These are phyloP conservation scores for Hesperia comma DNA, from an alignment of 2,888 invertebrate genomes.

Conservation along the genomic window DNA sequence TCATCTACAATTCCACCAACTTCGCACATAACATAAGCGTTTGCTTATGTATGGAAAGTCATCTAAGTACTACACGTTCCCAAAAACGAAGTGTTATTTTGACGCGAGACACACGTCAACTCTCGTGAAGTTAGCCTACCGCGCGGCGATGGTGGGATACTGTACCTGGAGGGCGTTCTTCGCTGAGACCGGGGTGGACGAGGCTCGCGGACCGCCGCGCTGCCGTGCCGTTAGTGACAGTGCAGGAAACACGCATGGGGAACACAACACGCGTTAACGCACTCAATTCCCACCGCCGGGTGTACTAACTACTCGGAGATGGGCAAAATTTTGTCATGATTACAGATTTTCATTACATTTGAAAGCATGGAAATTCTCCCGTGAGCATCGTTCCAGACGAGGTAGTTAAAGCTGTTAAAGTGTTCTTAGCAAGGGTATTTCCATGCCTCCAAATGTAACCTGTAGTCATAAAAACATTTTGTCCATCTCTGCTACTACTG, in stretches of 20 bases:
- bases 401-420: too few relatives aligned
- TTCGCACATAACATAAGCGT: too few relatives aligned
- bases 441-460: too few relatives aligned
- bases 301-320: constrained; percentile 42
- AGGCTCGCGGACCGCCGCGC: constrained; percentile 81
- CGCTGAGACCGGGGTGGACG: constrained; percentile 84
- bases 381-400: too few relatives aligned
- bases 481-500: constrained; percentile 37
- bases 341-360: too few relatives aligned
- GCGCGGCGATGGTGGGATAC: constrained; percentile 78
- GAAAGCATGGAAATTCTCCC: too few relatives aligned
- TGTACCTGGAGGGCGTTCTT: constrained; percentile 87
- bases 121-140: constrained; percentile 58
- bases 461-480: too few relatives aligned
- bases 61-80: not conserved
- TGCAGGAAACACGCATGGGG: constrained; percentile 70
- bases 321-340: too few relatives aligned
- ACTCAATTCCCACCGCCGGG: constrained; percentile 57
- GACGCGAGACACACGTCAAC: constrained; percentile 50
- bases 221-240: constrained; percentile 77
- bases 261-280: constrained; percentile 81
- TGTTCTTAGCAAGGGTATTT: too few relatives aligned
- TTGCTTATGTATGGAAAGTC: too few relatives aligned
- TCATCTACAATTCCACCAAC: too few relatives aligned
- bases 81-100: constrained; percentile 44